phyloP scores from a whole-genome alignment of 2,113 vertebrate genomes.

The Carassius carassius region DNA sequence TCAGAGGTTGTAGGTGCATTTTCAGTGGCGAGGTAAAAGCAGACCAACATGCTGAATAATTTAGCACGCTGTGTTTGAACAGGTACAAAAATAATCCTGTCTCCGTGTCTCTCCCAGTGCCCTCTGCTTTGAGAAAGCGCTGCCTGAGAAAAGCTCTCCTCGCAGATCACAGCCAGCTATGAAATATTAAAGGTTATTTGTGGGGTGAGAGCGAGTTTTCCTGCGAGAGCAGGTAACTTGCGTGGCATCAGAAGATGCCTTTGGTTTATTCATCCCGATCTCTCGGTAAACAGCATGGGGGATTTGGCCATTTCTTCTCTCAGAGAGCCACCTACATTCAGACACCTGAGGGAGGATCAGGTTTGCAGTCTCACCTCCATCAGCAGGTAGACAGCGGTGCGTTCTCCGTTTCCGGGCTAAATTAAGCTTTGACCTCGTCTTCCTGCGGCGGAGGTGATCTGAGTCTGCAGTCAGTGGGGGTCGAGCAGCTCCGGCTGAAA shows the following conservation, averaged over 20 bases:
- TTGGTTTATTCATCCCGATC: conserved; percentile 60
- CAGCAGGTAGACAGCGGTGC: too few relatives aligned
- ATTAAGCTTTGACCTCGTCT: neutral
- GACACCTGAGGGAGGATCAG: conserved; percentile 1
- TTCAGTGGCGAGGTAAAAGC: conserved; percentile 81
- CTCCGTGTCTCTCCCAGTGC: neutral
- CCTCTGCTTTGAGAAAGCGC: conserved; percentile 71
- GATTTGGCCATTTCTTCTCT: conserved; percentile 40
- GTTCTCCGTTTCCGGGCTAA: neutral
- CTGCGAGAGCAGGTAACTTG: conserved; percentile 57
- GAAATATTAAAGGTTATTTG: conserved; percentile 83
- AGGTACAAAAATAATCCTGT: conserved; percentile 88
- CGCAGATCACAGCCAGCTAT: conserved; percentile 74
- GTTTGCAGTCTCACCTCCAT: neutral
- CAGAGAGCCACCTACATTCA: conserved; percentile 2
- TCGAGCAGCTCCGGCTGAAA: neutral
- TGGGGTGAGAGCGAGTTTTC: conserved; percentile 72
- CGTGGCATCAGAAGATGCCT: conserved; percentile 47
- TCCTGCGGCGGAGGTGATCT: too few relatives aligned
- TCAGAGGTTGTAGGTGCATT: conserved; percentile 80
- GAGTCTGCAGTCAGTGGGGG: neutral
- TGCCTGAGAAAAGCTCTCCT: conserved; percentile 71
- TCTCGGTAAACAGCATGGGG: conserved; percentile 61
- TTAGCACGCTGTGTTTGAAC: conserved; percentile 86
- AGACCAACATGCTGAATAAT: conserved; percentile 84